Percentiles rank a stretch among this genome's conserved stretches.
Conservation (phyloP, 2,797 vertebrate genomes). For the Acanthurus tractus region DNA sequence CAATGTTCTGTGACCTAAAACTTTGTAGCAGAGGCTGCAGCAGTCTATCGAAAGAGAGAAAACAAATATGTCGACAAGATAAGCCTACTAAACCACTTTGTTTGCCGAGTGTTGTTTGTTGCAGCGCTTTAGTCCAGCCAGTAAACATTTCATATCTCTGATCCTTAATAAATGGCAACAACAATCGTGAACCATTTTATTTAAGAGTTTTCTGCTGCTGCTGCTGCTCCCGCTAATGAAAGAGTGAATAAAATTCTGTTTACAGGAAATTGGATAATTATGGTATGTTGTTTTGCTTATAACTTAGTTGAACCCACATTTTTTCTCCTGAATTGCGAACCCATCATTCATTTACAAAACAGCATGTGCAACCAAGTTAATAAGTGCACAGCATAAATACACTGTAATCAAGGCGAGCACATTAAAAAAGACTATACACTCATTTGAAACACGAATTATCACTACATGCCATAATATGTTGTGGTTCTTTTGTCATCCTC, state of each 20-base stretch:
- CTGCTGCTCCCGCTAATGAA: no score
- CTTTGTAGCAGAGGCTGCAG: not conserved
- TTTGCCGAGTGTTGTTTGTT: not conserved
- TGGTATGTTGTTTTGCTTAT: constrained; percentile 1
- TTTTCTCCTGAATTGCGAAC: not conserved
- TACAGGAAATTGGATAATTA: not conserved
- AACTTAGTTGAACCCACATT: not conserved
- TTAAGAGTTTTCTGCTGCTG: no score
- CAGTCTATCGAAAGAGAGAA: constrained; percentile 7
- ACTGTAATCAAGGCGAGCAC: not conserved
- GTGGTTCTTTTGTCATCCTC: not conserved
- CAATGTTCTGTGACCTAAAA: constrained; percentile 5
- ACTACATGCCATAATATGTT: not conserved
- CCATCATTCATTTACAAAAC: not conserved
- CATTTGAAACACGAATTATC: not conserved
- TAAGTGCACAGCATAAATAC: not conserved
- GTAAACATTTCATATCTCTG: no score
- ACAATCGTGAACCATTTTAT: not conserved
- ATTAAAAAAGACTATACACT: not conserved
- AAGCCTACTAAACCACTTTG: no score
- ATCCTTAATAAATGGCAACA: no score
- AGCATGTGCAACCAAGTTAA: not conserved
- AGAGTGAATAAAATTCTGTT: no score
- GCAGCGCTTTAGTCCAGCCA: not conserved
- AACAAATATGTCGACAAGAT: no score